Evolutionary conservation across 2,113 vertebrate species (phyloP), one percentile per base, ranked within the genome.

Genomic region (Corythaixoides concolor): DNA sequence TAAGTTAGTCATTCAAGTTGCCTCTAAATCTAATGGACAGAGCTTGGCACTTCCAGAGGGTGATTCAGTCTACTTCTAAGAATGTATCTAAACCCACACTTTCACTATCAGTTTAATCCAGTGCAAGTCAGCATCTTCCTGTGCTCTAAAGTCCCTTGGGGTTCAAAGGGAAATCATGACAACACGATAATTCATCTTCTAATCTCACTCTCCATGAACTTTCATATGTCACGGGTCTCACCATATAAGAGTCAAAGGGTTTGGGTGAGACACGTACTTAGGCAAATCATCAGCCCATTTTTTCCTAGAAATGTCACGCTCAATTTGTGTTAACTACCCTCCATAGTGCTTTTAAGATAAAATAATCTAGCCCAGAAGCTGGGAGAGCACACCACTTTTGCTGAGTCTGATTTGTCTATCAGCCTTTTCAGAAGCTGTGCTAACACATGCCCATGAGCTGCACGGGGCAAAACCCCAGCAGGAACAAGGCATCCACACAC

Each of bases 31-130:
- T 89, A 79, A 93, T 56, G 87, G 81, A 79, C 39, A 82, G 45
- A 95, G 73, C 39, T 35, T 73, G 74, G 33, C 39, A 49, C 43
- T 82, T 94, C 32, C 49, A 89, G 60, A 82, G 32, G 60, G 66
- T 89, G 93, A 93, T 85, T 94, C 91, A 94, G 58, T 22, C 52
- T 68, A 43, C 56, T 68, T 43, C 63, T 37, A 90, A 88, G 35
- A 53, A 81, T 5, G 1, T 37, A 39, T 87, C 69, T 87, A 91
- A 95, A 91, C 12, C 66, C 81, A 89, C 49, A 94, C 70, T 96
- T 96, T 88, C 85, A 89, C 77, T 96, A 91, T 94, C 91, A 91
- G 77, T 89, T 92, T 78, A 82, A 96, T 92, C 68, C 86, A 72
- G 33, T 49, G 30, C 69, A 92, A 95, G 47, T 94, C 94, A 95